Evolutionary conservation across 1,140 invertebrate species (phyloP).

Genomic region (Pogonomyrmex californicus): DNA sequence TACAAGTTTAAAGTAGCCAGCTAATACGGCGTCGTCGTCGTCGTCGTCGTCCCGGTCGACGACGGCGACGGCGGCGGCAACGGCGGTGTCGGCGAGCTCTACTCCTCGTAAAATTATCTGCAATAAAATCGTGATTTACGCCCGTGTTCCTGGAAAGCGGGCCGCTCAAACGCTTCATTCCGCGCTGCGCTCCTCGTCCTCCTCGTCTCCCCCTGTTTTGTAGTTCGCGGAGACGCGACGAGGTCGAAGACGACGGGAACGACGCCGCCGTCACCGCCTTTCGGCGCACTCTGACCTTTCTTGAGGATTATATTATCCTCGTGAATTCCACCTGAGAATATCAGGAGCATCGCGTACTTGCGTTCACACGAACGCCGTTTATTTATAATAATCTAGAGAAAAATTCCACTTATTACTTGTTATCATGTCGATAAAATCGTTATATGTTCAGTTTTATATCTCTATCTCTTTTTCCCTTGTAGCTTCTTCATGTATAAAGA

Average conservation of each 20-base stretch:
- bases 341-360: background rate
- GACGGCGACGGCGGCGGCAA: constrained; percentile 42
- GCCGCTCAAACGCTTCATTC: constrained; percentile 73
- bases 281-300: constrained; percentile 52
- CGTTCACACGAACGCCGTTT: background rate
- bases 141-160: constrained; percentile 79
- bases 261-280: constrained; percentile 26
- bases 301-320: constrained; percentile 33
- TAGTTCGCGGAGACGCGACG: constrained; percentile 40
- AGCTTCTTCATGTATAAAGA: background rate
- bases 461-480: background rate
- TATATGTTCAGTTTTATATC: background rate
- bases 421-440: background rate
- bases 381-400: background rate
- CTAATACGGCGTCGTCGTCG: constrained; percentile 52
- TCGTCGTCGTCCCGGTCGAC: background rate
- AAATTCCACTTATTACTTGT: background rate
- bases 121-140: constrained; percentile 84
- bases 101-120: constrained; percentile 83
- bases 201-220: constrained; percentile 12
- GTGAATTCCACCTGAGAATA: constrained; percentile 7
- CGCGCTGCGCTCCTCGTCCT: constrained; percentile 49
- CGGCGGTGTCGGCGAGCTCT: constrained; percentile 62
- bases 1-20: constrained; percentile 81
- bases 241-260: constrained; percentile 57